Evolutionary conservation across 2,113 vertebrate genomes (phyloP), one percentile per base, ranked within the genome.

Genomic region (Laticauda laticaudata): DNA sequence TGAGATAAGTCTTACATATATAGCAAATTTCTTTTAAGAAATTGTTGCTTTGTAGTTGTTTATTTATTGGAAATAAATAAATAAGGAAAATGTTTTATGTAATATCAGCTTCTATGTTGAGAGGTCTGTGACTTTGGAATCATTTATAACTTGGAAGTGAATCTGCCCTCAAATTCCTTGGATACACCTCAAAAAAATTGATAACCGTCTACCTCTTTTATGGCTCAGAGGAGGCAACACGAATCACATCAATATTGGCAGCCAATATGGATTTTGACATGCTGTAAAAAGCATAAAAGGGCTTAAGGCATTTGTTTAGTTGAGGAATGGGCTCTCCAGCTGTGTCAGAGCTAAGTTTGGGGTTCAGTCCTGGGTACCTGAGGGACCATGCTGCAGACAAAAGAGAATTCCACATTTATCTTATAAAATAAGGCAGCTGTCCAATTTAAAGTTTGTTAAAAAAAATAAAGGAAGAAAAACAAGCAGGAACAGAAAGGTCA

Each of bases 101-200:
- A 98, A 98, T 98, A 97, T 98, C 97, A 96, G 95, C 96, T 97
- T 94, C 91, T 94, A 96, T 97, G 98, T 99, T 99, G 98, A 99
- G 98, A 97, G 95, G 97, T 96, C 94, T 97, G 97, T 91, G 97
- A 97, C 98, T 98, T 98, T 98, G 98, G 98, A 98, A 98, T 98
- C 98, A 97, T 98, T 99, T 98, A 99, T 98, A 98, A 98, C 98
- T 98, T 98, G 98, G 98, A 98, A 94, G 97, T 96, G 97, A 97
- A 97, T 95, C 96, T 95, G 97, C 97, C 96, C 96, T 56, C 96
- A 96, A 98, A 98, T 98, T 98, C 98, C 97, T 97, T 95, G 95
- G 98, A 98, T 98, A 97, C 97, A 97, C 97, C 98, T 97, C 96
- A 95, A 97, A 96, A 98, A 51, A 99, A 98, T 98, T 98, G 98